These are phyloP conservation scores for Pomacea canaliculata DNA, from an alignment of 2,888 invertebrate species.

Conservation along the genomic window DNA sequence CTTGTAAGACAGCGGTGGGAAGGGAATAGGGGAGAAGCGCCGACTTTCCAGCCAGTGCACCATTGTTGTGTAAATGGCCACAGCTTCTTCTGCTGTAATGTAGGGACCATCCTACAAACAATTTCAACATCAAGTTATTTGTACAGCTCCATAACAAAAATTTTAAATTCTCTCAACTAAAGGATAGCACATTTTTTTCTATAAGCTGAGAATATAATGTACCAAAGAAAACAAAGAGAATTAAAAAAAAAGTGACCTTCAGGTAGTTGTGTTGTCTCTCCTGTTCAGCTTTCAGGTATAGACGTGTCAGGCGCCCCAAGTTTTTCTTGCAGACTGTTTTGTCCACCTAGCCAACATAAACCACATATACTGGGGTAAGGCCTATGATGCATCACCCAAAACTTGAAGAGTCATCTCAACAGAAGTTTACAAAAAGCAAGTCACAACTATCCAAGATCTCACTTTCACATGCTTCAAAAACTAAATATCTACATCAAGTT, in stretches of 20 bases:
- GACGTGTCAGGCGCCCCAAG: conserved; percentile 93
- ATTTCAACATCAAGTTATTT: neutral
- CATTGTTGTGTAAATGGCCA: conserved; percentile 99
- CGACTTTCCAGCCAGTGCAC: conserved; percentile 99
- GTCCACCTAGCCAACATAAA: conserved; percentile 75
- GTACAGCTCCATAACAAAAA: neutral
- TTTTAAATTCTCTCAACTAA: neutral
- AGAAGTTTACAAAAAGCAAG: too few species aligned
- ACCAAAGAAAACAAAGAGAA: too few species aligned
- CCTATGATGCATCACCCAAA: too few species aligned
- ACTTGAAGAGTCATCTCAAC: too few species aligned
- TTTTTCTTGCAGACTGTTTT: conserved; percentile 99
- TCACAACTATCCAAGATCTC: too few species aligned
- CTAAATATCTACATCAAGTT: too few species aligned
- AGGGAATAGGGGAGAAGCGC: conserved; percentile 98
- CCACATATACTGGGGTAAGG: too few species aligned
- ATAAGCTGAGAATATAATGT: too few species aligned
- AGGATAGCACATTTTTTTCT: too few species aligned
- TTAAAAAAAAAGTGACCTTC: conserved; percentile 75
- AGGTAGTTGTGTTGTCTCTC: conserved; percentile 99
- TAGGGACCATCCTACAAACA: conserved; percentile 90
- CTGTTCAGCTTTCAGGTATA: conserved; percentile 97
- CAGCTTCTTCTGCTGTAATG: conserved; percentile 99
- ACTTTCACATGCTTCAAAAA: too few species aligned
- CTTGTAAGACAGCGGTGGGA: conserved; percentile 98